Percentiles rank a stretch among this genome's conserved stretches.
Conservation (phyloP, 2,888 invertebrate species). For the Agrochola lota region DNA sequence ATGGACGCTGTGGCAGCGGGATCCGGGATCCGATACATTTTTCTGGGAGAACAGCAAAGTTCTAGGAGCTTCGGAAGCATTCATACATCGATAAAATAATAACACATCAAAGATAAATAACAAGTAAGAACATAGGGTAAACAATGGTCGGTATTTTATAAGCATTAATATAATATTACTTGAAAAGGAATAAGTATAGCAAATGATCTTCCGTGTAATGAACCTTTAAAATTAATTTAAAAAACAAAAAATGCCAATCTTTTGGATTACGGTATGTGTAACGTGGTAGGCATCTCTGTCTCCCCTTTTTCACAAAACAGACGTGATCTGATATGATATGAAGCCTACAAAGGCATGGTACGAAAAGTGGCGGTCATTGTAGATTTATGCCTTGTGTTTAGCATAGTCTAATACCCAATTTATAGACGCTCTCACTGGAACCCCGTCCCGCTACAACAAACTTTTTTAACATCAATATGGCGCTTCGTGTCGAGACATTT, state of each 20-base stretch:
- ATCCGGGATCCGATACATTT: neutral
- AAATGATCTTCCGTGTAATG: neutral
- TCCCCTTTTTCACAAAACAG: neutral
- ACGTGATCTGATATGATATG: neutral
- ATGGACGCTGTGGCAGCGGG: constrained; percentile 66
- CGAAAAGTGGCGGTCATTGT: neutral
- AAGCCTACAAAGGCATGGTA: neutral
- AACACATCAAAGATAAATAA: neutral
- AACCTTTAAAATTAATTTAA: neutral
- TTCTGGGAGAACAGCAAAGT: neutral
- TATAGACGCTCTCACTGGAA: constrained; percentile 40
- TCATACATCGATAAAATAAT: no score
- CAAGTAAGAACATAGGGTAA: neutral
- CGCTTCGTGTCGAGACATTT: constrained; percentile 60
- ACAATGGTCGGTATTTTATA: neutral
- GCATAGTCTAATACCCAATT: neutral
- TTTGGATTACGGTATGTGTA: neutral
- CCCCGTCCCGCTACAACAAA: constrained; percentile 50
- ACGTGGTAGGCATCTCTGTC: neutral
- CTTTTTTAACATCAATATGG: constrained; percentile 66
- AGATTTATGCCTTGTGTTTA: neutral
- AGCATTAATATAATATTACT: neutral
- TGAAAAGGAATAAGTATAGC: neutral
- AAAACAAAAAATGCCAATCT: neutral
- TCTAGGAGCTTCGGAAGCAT: neutral